These are phyloP conservation scores for Malurus elegans DNA, from an alignment of 2,113 vertebrate species.

Conservation along the genomic window DNA sequence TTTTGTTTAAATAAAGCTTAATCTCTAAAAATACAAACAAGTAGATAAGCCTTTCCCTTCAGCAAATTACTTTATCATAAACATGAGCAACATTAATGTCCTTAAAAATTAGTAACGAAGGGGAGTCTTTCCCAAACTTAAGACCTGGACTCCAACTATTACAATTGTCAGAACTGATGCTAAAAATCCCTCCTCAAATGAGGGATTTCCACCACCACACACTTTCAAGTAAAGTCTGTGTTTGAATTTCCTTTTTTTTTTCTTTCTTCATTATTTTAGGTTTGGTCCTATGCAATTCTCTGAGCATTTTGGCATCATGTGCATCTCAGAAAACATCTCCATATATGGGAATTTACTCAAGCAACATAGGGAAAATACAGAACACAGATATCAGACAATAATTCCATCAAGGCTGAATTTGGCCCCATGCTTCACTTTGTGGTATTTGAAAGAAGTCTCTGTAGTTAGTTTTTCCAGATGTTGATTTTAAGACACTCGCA, in stretches of 20 bases:
- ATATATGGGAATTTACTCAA: conserved; percentile 47
- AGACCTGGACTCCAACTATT: not conserved
- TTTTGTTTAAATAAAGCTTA: not conserved
- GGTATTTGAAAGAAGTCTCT: not conserved
- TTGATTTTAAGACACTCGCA: not conserved
- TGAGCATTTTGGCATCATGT: conserved; percentile 26
- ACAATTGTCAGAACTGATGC: not conserved
- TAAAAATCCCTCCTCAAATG: not conserved
- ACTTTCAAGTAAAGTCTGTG: not conserved
- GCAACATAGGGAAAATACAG: not conserved
- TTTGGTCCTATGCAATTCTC: not conserved
- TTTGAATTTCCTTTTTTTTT: not conserved
- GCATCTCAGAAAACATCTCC: conserved; percentile 28
- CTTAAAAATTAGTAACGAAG: not conserved
- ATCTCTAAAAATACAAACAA: not conserved
- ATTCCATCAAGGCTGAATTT: conserved; percentile 39
- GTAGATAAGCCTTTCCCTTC: not conserved
- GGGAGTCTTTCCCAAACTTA: not conserved
- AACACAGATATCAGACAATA: conserved; percentile 40
- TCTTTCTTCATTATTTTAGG: not conserved
- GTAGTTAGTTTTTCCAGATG: conserved; percentile 52
- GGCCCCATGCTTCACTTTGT: conserved; percentile 23
- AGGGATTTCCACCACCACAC: not conserved
- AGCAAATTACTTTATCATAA: not conserved
- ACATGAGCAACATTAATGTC: not conserved